Base-by-base conservation (phyloP, 2,113 vertebrate genomes). In the Lampris megalopsis region DNA sequence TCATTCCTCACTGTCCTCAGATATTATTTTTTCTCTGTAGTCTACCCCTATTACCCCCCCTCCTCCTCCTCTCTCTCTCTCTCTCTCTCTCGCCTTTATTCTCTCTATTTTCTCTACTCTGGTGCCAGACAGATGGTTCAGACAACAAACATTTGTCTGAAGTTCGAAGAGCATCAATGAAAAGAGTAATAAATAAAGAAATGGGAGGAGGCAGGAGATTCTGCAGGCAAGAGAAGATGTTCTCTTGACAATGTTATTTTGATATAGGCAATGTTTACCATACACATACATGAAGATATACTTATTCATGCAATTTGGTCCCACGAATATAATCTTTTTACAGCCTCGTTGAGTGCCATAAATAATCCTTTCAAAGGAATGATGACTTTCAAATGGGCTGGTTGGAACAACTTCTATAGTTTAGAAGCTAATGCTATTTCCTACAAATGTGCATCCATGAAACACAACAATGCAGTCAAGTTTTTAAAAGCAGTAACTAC, bases 51-150 rank as follows among this genome's bases (percentile, higher is more conserved):
- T 45, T 43, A 8, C 40, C 11, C 41, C 67, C 74, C 9, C 56
- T 81, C 47, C 47, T 67, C 66, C 71, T 9, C 58, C 61, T 79
- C 45, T 78, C 41, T 42, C 75, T 1, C 50, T 68, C 73, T 72
- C 57, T 43, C 9, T 50, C 5, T 67, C 47, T 52, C 36, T 6
- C 42, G 6, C 41, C n/a, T 9, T 54, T n/a, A 1, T 13, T 53
- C 50, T 73, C 35, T 45, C 11, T 61, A 41, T 83, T 66, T 80
- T 80, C 77, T 82, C 54, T 71, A 37, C 95, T 95, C 95, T 94
- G 92, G 95, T 96, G 96, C 95, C 96, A 97, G 96, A 90, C 96
- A 97, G 96, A 95, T 96, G 96, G 97, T 96, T 96, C 94, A 94
- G 93, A 96, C 88, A 96, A 95, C 92, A 94, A 95, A 96, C 95